These are phyloP conservation scores for Gari tellinella DNA, from an alignment of 2,888 invertebrate species.

Conservation along the genomic window DNA sequence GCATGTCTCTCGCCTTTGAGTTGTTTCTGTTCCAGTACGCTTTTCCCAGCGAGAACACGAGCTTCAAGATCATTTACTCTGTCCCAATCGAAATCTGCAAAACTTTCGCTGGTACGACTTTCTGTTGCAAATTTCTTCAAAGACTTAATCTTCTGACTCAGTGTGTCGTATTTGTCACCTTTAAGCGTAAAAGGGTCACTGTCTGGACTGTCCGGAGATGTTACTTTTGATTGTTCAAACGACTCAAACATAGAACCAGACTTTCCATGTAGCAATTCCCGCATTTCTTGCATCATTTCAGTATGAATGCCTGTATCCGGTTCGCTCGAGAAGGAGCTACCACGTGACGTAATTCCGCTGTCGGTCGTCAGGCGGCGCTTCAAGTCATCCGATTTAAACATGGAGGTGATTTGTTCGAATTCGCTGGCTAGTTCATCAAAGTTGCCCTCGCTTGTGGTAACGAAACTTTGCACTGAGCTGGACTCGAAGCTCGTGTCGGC, in stretches of 20 bases:
- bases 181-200: too few relatives aligned
- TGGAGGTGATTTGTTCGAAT: slow-evolving; percentile 15
- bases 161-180: too few relatives aligned
- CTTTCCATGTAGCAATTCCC: slow-evolving; percentile 45
- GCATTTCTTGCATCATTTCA: slow-evolving; percentile 41
- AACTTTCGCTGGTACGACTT: too few relatives aligned
- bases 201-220: too few relatives aligned
- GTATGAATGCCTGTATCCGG: slow-evolving; percentile 28
- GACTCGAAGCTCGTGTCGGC: too few relatives aligned
- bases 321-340: slow-evolving; percentile 54
- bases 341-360: slow-evolving; percentile 49
- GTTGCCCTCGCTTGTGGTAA: background rate
- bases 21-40: background rate
- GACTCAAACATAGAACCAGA: slow-evolving; percentile 28
- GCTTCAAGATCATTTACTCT: too few relatives aligned
- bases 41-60: too few relatives aligned
- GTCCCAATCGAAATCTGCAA: too few relatives aligned
- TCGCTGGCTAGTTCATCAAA: slow-evolving; percentile 17
- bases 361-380: slow-evolving; percentile 40
- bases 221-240: slow-evolving; percentile 12
- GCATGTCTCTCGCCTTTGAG: background rate
- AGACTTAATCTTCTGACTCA: too few relatives aligned
- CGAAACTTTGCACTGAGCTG: too few relatives aligned
- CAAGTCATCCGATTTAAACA: slow-evolving; percentile 13
- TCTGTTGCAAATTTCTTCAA: too few relatives aligned